A percentile compares a stretch with the other conserved stretches of the same genome.
Evolutionary conservation across 2,888 invertebrate genomes (phyloP).

Genomic region (Julus scanicus): DNA sequence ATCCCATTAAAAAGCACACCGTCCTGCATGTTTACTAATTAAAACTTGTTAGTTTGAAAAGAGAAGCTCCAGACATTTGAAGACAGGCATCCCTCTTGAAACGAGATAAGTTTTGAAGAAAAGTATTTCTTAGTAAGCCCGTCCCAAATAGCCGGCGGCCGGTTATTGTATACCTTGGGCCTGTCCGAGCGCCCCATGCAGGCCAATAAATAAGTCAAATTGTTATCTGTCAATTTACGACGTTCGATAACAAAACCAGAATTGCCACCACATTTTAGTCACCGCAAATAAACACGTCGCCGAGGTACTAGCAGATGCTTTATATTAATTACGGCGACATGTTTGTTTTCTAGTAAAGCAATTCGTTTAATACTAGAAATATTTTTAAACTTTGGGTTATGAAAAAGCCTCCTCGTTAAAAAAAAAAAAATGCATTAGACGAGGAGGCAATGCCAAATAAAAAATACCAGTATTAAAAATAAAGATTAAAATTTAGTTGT

Average conservation of each 20-base stretch:
- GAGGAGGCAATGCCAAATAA: not conserved
- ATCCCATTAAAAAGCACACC: not conserved
- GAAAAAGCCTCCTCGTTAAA: not conserved
- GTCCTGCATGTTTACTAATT: not conserved
- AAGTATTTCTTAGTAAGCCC: not conserved
- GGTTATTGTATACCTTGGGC: slow-evolving; percentile 40
- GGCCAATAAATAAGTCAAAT: slow-evolving; percentile 53
- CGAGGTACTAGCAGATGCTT: slow-evolving; percentile 26
- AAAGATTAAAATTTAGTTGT: not conserved
- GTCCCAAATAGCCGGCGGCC: not conserved
- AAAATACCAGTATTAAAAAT: not conserved
- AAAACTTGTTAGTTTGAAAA: not conserved
- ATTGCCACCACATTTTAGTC: slow-evolving; percentile 38
- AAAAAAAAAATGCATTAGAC: not conserved
- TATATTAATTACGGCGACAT: slow-evolving; percentile 36
- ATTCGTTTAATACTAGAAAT: not conserved
- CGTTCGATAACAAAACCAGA: slow-evolving; percentile 52
- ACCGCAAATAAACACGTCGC: slow-evolving; percentile 19
- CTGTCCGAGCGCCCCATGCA: slow-evolving; percentile 41
- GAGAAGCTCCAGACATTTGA: not conserved
- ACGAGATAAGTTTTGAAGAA: not conserved
- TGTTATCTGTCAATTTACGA: slow-evolving; percentile 56
- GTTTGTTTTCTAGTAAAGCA: slow-evolving; percentile 44
- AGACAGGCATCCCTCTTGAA: not conserved
- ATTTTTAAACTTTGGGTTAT: not conserved